These are phyloP conservation scores for Leptatherina wallacei DNA, from an alignment of 2,797 vertebrate species.

Conservation along the genomic window DNA sequence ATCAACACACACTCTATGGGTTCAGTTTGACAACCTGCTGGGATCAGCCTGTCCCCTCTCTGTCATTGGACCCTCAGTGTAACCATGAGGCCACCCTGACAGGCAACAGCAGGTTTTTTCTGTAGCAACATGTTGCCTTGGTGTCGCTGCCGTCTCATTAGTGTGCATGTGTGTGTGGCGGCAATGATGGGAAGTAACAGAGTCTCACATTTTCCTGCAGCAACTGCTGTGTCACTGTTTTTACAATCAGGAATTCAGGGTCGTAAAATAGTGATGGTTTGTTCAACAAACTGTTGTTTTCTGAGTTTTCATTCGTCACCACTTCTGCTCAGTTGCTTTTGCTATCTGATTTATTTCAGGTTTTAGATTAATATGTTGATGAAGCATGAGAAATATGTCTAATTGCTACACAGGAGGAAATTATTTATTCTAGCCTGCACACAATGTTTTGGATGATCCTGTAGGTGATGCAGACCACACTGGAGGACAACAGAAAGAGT, in stretches of 20 bases:
- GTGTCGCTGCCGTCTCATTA: conserved; percentile 52
- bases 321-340: background rate
- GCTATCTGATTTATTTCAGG: background rate
- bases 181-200: conserved; percentile 33
- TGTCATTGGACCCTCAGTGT: conserved; percentile 44
- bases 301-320: conserved; percentile 2
- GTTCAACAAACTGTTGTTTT: conserved; percentile 6
- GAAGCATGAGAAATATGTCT: background rate
- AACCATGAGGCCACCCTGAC: conserved; percentile 66
- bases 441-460: background rate
- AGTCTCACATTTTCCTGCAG: conserved; percentile 40
- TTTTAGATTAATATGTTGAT: background rate
- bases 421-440: background rate
- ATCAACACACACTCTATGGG: conserved; percentile 1
- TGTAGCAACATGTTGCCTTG: conserved; percentile 45
- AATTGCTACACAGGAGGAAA: background rate
- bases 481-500: conserved; percentile 31
- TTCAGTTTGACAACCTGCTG: conserved; percentile 27
- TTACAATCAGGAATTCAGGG: conserved; percentile 51
- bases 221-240: conserved; percentile 51
- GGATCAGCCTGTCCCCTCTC: conserved; percentile 47
- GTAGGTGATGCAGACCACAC: conserved; percentile 9
- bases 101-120: conserved; percentile 55
- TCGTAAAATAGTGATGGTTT: conserved; percentile 20
- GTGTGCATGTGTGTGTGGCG: conserved; percentile 45